Evolutionary conservation across 1,140 invertebrate species (phyloP).

Genomic region (Cydia amplana): DNA sequence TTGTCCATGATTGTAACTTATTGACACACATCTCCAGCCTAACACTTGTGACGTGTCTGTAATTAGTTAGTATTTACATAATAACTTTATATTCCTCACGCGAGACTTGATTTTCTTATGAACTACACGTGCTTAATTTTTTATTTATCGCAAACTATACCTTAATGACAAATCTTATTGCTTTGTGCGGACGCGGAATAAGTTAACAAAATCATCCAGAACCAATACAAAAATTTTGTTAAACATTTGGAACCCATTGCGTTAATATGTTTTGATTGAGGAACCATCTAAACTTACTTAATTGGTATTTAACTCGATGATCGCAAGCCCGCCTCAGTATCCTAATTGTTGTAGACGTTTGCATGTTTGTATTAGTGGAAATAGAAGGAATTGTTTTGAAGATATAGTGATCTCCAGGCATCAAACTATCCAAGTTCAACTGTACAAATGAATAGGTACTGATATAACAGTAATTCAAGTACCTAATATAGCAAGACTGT

Average conservation of each 20-base stretch:
- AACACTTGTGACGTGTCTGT: constrained; percentile 72
- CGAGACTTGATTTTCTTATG: constrained; percentile 58
- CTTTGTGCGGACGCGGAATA: constrained; percentile 54
- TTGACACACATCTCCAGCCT: constrained; percentile 56
- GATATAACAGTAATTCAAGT: neutral
- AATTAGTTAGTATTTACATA: constrained; percentile 67
- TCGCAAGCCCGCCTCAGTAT: constrained; percentile 71
- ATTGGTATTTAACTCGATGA: constrained; percentile 63
- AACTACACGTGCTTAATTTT: constrained; percentile 67
- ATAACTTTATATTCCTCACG: constrained; percentile 60
- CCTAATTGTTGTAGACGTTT: constrained; percentile 58
- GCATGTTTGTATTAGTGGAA: constrained; percentile 55
- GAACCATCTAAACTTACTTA: constrained; percentile 33
- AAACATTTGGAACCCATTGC: constrained; percentile 15
- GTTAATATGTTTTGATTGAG: constrained; percentile 31
- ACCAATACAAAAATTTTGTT: neutral
- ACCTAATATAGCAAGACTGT: neutral
- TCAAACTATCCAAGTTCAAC: neutral
- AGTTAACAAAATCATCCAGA: constrained; percentile 28
- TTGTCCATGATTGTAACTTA: constrained; percentile 51
- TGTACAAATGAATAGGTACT: neutral
- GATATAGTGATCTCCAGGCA: constrained; percentile 21
- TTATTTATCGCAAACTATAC: constrained; percentile 66
- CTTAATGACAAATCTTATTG: constrained; percentile 51
- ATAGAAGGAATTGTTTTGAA: constrained; percentile 43